These are phyloP conservation scores for Dione vanillae DNA, from an alignment of 2,888 invertebrate genomes.

Conservation along the genomic window DNA sequence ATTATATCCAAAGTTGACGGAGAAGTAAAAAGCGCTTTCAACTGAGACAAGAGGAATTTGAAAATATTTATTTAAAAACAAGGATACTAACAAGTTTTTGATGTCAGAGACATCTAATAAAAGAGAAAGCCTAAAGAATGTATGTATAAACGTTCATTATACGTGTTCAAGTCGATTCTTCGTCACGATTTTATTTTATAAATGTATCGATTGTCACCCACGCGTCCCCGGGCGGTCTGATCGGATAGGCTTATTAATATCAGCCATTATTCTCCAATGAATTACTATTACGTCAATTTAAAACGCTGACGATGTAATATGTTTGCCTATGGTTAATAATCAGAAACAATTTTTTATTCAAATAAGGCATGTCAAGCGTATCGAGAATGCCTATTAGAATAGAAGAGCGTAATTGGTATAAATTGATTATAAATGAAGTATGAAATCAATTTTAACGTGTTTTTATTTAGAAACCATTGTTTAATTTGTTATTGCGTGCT, in stretches of 20 bases:
- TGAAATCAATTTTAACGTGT: conserved; percentile 6
- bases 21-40: background rate
- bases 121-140: conserved; percentile 38
- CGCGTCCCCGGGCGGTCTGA: conserved; percentile 59
- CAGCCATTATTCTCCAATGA: conserved; percentile 63
- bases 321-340: conserved; percentile 39
- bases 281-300: conserved; percentile 66
- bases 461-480: background rate
- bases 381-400: conserved; percentile 17
- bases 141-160: conserved; percentile 22
- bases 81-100: conserved; percentile 8
- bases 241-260: conserved; percentile 49
- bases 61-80: conserved; percentile 4
- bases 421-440: conserved; percentile 20
- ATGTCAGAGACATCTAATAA: conserved; percentile 32
- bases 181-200: conserved; percentile 39
- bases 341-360: conserved; percentile 41
- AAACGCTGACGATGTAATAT: conserved; percentile 45
- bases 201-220: conserved; percentile 57
- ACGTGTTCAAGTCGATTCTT: conserved; percentile 26
- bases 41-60: background rate
- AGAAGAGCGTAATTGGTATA: background rate
- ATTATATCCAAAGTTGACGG: background rate
- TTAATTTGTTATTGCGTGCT: background rate
- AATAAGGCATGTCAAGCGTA: conserved; percentile 29